Percentiles rank a stretch among this genome's conserved stretches.
Evolutionary conservation across 2,113 vertebrate species (phyloP).

Genomic region (Eidolon helvum): DNA sequence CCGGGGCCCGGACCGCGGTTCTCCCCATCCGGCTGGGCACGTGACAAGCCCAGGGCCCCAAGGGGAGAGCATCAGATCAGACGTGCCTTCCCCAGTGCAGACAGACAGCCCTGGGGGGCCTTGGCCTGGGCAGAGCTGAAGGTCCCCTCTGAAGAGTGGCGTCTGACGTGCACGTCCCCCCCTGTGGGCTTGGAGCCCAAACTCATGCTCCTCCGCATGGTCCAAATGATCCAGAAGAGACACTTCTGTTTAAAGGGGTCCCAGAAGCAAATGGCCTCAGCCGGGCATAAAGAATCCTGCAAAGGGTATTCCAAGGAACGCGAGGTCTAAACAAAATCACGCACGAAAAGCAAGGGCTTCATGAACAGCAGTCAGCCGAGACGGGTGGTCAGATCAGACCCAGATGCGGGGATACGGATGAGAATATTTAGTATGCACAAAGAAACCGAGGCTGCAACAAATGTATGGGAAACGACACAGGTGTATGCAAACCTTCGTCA

Average conservation of each 20-base stretch:
- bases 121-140: too few species aligned
- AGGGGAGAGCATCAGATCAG: not conserved
- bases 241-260: not conserved
- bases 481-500: too few species aligned
- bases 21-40: rapidly evolving
- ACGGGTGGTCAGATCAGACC: not conserved
- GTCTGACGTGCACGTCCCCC: rapidly evolving
- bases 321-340: not conserved
- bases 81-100: too few species aligned
- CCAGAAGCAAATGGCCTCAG: not conserved
- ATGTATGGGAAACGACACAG: too few species aligned
- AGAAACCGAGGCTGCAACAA: not conserved
- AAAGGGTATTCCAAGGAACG: not conserved
- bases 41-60: too few species aligned
- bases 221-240: not conserved
- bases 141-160: not conserved
- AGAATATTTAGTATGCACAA: not conserved
- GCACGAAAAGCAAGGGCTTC: not conserved
- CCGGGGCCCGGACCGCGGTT: rapidly evolving
- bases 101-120: rapidly evolving
- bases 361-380: not conserved
- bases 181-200: rapidly evolving
- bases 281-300: rapidly evolving
- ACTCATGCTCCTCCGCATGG: not conserved
- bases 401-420: not conserved